Percentiles rank a stretch among this genome's conserved stretches.
phyloP scores from a whole-genome alignment of 2,888 invertebrate genomes.

The Dynastes maya region DNA sequence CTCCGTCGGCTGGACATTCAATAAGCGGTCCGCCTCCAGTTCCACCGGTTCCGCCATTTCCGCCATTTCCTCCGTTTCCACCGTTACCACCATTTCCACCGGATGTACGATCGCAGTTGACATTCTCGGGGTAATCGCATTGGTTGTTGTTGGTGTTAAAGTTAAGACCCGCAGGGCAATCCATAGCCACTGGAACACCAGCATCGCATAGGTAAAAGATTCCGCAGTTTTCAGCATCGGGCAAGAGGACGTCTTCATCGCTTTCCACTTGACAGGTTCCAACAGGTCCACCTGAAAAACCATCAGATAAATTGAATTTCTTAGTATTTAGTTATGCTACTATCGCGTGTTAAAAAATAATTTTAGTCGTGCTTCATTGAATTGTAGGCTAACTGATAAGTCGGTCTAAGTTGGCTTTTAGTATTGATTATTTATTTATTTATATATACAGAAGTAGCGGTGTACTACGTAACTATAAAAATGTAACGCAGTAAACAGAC shows the following conservation, averaged over 20 bases:
- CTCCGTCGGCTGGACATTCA: conserved; percentile 5
- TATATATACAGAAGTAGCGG: too few relatives aligned
- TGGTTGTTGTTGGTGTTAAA: background rate
- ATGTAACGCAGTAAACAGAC: too few relatives aligned
- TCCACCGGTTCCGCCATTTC: background rate
- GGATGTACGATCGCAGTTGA: background rate
- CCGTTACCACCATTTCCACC: background rate
- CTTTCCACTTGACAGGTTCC: conserved; percentile 15
- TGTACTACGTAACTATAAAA: too few relatives aligned
- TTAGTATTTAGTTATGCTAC: too few relatives aligned
- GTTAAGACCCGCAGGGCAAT: conserved; percentile 22
- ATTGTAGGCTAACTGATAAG: too few relatives aligned
- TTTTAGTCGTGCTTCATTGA: too few relatives aligned
- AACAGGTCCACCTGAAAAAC: background rate
- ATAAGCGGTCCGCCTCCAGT: conserved; percentile 2
- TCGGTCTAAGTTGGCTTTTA: too few relatives aligned
- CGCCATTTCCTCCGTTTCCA: background rate
- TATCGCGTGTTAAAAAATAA: too few relatives aligned
- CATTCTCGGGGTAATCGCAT: background rate
- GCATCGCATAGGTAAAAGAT: conserved; percentile 35
- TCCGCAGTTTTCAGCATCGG: conserved; percentile 29
- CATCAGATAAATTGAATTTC: background rate
- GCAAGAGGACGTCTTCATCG: conserved; percentile 21
- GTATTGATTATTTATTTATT: background rate
- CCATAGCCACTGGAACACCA: conserved; percentile 20